A percentile compares a stretch with the other conserved stretches of the same genome.
Conservation (phyloP, 2,888 invertebrate species). For the Andricus quercusramuli region DNA sequence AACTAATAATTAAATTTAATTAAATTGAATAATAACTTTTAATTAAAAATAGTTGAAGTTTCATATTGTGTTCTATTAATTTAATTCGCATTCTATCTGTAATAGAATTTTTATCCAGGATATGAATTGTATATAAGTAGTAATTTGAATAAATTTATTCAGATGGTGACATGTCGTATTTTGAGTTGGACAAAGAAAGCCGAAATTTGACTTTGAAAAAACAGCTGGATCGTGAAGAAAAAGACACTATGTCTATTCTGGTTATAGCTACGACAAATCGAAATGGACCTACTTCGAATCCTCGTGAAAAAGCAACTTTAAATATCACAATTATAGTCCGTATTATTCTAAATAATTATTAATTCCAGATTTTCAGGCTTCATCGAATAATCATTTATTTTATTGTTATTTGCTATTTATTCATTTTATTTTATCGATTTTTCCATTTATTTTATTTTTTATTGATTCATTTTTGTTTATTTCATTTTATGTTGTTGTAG, state of each 20-base stretch:
- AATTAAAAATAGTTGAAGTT: too few species aligned
- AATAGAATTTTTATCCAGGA: not conserved
- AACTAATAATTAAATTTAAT: too few species aligned
- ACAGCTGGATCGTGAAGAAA: conserved; percentile 79
- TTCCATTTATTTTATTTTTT: too few species aligned
- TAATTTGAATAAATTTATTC: conserved; percentile 3
- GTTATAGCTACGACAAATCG: conserved; percentile 80
- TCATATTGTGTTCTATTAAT: too few species aligned
- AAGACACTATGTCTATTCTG: conserved; percentile 75
- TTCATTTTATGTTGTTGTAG: conserved; percentile 70
- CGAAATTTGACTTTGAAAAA: conserved; percentile 76
- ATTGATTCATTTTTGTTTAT: too few species aligned
- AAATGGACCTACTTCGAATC: conserved; percentile 65
- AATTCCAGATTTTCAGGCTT: not conserved
- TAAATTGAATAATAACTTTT: too few species aligned
- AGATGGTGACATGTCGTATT: conserved; percentile 73
- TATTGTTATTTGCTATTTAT: too few species aligned
- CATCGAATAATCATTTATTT: not conserved
- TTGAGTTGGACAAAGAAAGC: conserved; percentile 74
- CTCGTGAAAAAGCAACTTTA: conserved; percentile 73
- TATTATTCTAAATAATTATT: not conserved
- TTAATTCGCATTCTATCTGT: not conserved
- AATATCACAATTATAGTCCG: conserved; percentile 79
- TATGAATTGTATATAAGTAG: not conserved
- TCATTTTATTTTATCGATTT: too few species aligned